These are phyloP conservation scores for Platyrinchus mystaceus DNA, from an alignment of 2,797 vertebrate genomes.

Conservation along the genomic window DNA sequence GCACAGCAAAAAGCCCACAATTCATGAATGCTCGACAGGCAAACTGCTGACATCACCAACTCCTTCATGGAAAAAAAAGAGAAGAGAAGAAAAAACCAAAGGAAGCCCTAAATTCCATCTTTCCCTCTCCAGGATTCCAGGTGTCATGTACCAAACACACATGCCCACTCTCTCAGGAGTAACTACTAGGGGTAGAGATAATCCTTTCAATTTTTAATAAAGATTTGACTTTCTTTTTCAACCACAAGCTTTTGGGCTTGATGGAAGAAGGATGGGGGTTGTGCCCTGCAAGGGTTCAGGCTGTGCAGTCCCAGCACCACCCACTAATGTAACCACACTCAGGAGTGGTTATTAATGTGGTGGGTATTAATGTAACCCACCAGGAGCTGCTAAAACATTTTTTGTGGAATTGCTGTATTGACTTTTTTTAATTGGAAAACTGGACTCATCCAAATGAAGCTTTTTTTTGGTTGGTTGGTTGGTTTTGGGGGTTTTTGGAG, in stretches of 20 bases:
- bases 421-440: background rate
- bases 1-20: background rate
- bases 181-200: background rate
- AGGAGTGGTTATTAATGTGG: no score
- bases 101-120: background rate
- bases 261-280: background rate
- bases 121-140: background rate
- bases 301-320: background rate
- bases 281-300: background rate
- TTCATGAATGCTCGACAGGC: background rate
- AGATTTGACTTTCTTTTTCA: background rate
- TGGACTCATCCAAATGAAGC: background rate
- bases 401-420: background rate
- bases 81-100: background rate
- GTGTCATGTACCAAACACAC: rapidly evolving
- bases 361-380: background rate
- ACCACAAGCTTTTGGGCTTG: background rate
- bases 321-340: background rate
- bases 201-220: background rate
- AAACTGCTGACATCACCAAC: background rate
- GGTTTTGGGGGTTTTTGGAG: no score
- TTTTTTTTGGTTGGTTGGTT: no score
- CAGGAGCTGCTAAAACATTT: background rate
- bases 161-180: background rate
- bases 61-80: background rate